Conservation (phyloP, 1,140 invertebrate species). For the Bilobella aurantiaca region DNA sequence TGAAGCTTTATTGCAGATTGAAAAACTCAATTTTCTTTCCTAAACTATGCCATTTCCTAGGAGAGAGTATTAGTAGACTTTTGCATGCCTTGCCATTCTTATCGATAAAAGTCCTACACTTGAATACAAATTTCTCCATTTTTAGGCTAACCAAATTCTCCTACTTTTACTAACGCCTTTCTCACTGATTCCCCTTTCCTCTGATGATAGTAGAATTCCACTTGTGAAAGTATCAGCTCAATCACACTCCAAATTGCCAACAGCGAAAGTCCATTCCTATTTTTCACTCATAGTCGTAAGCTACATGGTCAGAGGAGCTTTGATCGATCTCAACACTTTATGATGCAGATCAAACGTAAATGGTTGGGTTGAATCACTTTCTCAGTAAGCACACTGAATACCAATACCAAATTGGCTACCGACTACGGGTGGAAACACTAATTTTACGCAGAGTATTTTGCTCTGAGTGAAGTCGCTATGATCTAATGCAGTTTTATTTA, state of each 20-base stretch:
- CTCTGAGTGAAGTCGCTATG: too few relatives aligned
- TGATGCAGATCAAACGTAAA: constrained; percentile 12
- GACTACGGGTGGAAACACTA: background rate
- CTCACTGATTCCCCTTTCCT: background rate
- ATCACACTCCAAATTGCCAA: constrained; percentile 4
- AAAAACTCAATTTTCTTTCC: constrained; percentile 36
- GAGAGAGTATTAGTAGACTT: constrained; percentile 24
- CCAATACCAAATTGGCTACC: background rate
- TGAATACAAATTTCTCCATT: constrained; percentile 34
- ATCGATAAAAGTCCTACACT: constrained; percentile 31
- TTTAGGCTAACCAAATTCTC: constrained; percentile 19
- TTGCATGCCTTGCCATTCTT: constrained; percentile 15
- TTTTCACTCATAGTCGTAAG: constrained; percentile 13
- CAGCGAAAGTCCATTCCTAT: constrained; percentile 21
- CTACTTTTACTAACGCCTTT: background rate
- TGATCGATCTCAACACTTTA: constrained; percentile 4
- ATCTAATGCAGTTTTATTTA: too few relatives aligned
- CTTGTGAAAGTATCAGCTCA: background rate
- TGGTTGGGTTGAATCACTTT: background rate
- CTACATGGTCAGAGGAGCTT: too few relatives aligned
- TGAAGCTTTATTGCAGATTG: constrained; percentile 36
- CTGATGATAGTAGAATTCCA: background rate
- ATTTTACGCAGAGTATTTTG: too few relatives aligned
- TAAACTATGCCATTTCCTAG: constrained; percentile 35
- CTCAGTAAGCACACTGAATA: background rate